A percentile compares a stretch with the other conserved stretches of the same genome.
phyloP scores from a whole-genome alignment of 2,797 vertebrate genomes.

The Luscinia megarhynchos region DNA sequence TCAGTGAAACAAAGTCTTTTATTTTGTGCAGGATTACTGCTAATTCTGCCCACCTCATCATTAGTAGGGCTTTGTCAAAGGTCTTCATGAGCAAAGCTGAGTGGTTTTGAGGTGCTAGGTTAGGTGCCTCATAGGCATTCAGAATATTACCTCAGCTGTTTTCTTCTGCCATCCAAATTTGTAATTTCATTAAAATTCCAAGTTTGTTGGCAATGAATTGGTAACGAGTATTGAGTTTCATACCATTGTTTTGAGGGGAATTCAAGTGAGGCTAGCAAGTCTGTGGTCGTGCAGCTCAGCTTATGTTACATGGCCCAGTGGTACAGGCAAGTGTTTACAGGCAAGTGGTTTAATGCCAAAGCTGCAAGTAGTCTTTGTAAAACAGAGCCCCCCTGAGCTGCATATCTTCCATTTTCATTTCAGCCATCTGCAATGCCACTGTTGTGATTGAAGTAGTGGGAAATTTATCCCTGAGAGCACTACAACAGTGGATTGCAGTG shows the following conservation, averaged over 20 bases:
- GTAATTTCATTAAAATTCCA: background rate
- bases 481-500: background rate
- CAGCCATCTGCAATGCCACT: background rate
- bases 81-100: background rate
- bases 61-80: background rate
- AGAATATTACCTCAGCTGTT: background rate
- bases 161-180: background rate
- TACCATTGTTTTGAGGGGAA: background rate
- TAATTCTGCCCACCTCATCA: conserved; percentile 20
- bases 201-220: background rate
- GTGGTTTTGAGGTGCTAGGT: background rate
- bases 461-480: background rate
- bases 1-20: background rate
- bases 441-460: background rate
- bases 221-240: background rate
- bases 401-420: background rate
- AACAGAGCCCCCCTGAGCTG: background rate
- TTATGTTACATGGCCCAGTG: background rate
- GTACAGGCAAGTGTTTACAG: background rate
- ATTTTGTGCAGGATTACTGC: background rate
- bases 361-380: background rate
- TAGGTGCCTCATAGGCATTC: background rate
- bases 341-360: background rate
- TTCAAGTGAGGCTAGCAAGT: background rate
- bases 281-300: background rate